Base-by-base conservation (phyloP, 1,140 invertebrate species). In the Drosophila simulans region DNA sequence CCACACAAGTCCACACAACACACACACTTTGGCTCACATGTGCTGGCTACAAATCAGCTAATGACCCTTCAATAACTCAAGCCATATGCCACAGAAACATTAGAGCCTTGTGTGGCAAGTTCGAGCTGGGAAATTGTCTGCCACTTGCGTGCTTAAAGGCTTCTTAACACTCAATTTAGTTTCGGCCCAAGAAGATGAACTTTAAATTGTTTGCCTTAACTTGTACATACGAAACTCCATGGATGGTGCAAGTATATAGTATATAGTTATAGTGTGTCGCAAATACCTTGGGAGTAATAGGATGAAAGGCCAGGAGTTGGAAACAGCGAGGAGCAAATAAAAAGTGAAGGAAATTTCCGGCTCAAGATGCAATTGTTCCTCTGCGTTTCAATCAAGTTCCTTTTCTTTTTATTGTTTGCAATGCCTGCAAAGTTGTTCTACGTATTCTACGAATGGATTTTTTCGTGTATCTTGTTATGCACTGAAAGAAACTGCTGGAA, bases 51-150 rank as follows among this genome's bases (percentile, higher is more conserved):
- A 49, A 63, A 34, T 42, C 57, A 66, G 35, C 64, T 63, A 66
- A 66, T 66, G 64, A 51, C 64, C 45, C 46, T 37, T 66, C 35
- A 66, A 66, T 49, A 66, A 48, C 63, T 25, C 15, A 10, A 20
- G 63, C 63, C 63, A 49, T 22, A 49, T 31, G 43, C 57, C 63
- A 59, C 31, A 46, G 8, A 15, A 22, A 48, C 56, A 22, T 37
- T 37, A 20, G 31, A 58, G 42, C 42, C 42, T 17, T 17, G 25
- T 49, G 31, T 46, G 55, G 55, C 25, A 31, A 37, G 17, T 35
- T 58, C 25, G 8, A 20, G 42, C 10, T 37, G 43, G n/a, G 13
- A 60, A 54, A 56, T 56, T 31, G 58, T 57, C 58, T 56, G 25
- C 12, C 54, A 51, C 57, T 51, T 63, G 63, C 34, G 56, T 59